phyloP scores from a whole-genome alignment of 2,888 invertebrate species.

The Ryuthela nishihirai region DNA sequence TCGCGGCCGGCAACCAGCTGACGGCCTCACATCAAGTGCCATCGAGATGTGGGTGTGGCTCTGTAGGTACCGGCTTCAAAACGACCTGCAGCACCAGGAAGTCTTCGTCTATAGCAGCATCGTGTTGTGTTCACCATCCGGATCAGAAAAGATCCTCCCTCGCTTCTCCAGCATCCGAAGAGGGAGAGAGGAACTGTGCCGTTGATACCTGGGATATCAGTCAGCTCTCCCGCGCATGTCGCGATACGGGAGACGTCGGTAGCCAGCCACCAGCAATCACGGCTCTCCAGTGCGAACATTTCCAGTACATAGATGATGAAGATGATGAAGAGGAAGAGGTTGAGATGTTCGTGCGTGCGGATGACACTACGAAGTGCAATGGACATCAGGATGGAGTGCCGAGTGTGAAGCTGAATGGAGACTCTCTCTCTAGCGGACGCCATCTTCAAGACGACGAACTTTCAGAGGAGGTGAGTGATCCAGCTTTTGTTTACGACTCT shows the following conservation, averaged over 20 bases:
- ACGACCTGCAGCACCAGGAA: too few species aligned
- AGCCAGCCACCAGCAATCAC: background rate
- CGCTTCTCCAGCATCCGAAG: too few species aligned
- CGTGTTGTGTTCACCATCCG: too few species aligned
- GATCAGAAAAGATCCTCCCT: too few species aligned
- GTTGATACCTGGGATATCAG: too few species aligned
- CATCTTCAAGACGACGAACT: background rate
- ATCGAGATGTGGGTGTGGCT: too few species aligned
- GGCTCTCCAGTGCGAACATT: slow-evolving; percentile 30
- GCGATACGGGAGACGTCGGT: too few species aligned
- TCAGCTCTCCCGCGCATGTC: too few species aligned
- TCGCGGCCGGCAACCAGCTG: background rate
- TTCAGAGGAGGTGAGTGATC: background rate
- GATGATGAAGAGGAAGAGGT: slow-evolving; percentile 5
- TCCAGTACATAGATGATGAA: slow-evolving; percentile 32
- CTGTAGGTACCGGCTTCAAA: too few species aligned
- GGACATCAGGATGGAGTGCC: background rate
- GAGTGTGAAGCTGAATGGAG: background rate
- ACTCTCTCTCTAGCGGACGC: background rate
- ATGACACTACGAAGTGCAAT: background rate
- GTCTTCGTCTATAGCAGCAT: too few species aligned
- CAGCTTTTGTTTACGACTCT: background rate
- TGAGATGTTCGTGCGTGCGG: background rate
- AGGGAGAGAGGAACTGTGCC: too few species aligned
- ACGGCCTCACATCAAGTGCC: slow-evolving; percentile 4